phyloP scores from a whole-genome alignment of 2,888 invertebrate genomes.

The Cremastinae sp. region DNA sequence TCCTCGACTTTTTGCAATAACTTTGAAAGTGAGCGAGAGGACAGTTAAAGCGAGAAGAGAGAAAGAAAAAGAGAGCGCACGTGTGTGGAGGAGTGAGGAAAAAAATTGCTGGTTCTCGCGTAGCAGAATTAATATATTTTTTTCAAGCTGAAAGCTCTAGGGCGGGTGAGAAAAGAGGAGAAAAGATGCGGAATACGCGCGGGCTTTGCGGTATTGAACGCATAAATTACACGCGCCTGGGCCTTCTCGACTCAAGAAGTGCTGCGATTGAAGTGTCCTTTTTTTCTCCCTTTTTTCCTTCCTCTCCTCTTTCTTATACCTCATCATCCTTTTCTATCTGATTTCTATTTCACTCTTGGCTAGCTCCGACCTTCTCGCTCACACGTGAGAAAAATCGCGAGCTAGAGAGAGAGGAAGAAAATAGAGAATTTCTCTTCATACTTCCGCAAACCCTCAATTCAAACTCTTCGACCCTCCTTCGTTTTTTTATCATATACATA shows the following conservation, averaged over 20 bases:
- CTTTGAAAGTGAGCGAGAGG: slow-evolving; percentile 67
- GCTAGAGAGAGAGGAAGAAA: too few species aligned
- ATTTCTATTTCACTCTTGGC: slow-evolving; percentile 46
- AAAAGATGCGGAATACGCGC: slow-evolving; percentile 55
- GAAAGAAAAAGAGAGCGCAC: slow-evolving; percentile 31
- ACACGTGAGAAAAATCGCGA: slow-evolving; percentile 5
- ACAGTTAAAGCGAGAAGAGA: slow-evolving; percentile 29
- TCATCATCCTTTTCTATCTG: slow-evolving; percentile 43
- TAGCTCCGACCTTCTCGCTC: slow-evolving; percentile 34
- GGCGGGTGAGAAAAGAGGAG: slow-evolving; percentile 46
- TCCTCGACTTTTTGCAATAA: slow-evolving; percentile 71
- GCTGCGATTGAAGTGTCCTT: slow-evolving; percentile 68
- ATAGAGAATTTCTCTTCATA: slow-evolving; percentile 33
- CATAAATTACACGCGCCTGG: slow-evolving; percentile 71
- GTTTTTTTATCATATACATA: slow-evolving; percentile 38
- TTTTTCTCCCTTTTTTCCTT: slow-evolving; percentile 29
- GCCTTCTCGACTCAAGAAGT: slow-evolving; percentile 64
- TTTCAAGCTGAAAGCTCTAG: slow-evolving; percentile 49
- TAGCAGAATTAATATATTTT: slow-evolving; percentile 59
- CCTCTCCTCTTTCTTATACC: slow-evolving; percentile 39
- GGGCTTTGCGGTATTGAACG: slow-evolving; percentile 70
- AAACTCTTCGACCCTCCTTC: slow-evolving; percentile 44
- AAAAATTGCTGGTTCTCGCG: slow-evolving; percentile 32
- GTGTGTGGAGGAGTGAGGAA: slow-evolving; percentile 22
- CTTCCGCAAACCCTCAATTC: slow-evolving; percentile 53